Evolutionary conservation across 1,140 invertebrate genomes (phyloP).

Genomic region (Antheraea mylitta): DNA sequence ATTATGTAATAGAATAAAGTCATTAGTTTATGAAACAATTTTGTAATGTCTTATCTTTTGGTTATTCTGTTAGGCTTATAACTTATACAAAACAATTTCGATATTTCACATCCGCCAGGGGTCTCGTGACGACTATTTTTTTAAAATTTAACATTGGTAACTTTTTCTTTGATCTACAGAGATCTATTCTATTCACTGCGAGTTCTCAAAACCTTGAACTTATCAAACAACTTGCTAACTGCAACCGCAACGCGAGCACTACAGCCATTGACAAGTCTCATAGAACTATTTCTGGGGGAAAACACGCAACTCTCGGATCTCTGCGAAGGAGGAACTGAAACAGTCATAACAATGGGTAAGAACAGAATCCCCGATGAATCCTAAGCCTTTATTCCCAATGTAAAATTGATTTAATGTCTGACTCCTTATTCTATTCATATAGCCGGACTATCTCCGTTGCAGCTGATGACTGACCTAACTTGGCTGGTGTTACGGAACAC

Average conservation of each 20-base stretch:
- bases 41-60: too few relatives aligned
- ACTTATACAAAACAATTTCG: too few relatives aligned
- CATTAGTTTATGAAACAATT: too few relatives aligned
- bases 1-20: too few relatives aligned
- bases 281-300: conserved; percentile 13
- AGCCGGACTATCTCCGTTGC: neutral
- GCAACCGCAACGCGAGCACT: conserved; percentile 10
- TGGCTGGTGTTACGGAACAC: neutral
- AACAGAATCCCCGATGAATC: neutral
- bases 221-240: conserved; percentile 25
- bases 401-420: neutral
- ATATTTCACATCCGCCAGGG: too few relatives aligned
- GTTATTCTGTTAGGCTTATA: too few relatives aligned
- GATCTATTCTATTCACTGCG: conserved; percentile 15
- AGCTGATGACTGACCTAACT: neutral
- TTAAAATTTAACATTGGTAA: too few relatives aligned
- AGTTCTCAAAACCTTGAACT: conserved; percentile 19
- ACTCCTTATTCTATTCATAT: neutral
- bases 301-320: conserved; percentile 30
- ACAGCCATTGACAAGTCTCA: conserved; percentile 19
- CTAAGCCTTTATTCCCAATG: neutral
- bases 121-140: too few relatives aligned
- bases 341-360: conserved; percentile 9
- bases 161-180: conserved; percentile 11
- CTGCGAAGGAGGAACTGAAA: conserved; percentile 10